phyloP scores from a whole-genome alignment of 2,113 vertebrate genomes.

The Zootoca vivipara region DNA sequence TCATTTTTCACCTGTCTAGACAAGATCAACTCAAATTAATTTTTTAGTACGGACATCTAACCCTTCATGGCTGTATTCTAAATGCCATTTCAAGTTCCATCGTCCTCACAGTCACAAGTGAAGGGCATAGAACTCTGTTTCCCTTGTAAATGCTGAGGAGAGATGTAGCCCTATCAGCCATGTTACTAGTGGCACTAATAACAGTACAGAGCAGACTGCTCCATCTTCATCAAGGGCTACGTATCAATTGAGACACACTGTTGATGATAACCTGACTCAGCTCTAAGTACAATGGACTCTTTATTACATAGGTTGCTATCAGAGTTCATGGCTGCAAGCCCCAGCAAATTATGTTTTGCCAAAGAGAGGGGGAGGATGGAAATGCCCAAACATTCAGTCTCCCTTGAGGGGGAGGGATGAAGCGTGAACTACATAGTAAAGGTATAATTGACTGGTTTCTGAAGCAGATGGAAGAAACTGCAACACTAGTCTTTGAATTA shows the following conservation, averaged over 20 bases:
- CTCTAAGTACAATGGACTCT: constrained; percentile 61
- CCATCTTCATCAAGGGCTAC: constrained; percentile 73
- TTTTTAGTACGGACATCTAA: constrained; percentile 42
- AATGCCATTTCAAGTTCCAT: constrained; percentile 26
- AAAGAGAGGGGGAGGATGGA: not conserved
- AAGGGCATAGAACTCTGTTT: constrained; percentile 75
- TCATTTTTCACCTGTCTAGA: constrained; percentile 38
- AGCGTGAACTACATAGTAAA: not conserved
- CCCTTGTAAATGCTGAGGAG: constrained; percentile 64
- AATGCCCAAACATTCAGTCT: not conserved
- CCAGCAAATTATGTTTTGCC: constrained; percentile 49
- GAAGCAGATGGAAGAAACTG: not conserved
- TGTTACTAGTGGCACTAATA: constrained; percentile 64
- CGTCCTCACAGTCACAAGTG: constrained; percentile 66
- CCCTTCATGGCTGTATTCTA: constrained; percentile 38
- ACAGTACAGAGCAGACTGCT: constrained; percentile 47
- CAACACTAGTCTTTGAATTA: not conserved
- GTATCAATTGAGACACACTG: constrained; percentile 39
- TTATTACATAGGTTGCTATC: constrained; percentile 60
- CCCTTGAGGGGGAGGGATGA: not conserved
- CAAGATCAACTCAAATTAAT: constrained; percentile 54
- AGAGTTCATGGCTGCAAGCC: constrained; percentile 46
- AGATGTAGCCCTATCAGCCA: constrained; percentile 20
- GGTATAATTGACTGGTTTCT: not conserved
- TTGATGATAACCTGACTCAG: constrained; percentile 63